These are phyloP conservation scores for Hippocampus mohnikei DNA, from an alignment of 2,113 vertebrate species.

Conservation along the genomic window DNA sequence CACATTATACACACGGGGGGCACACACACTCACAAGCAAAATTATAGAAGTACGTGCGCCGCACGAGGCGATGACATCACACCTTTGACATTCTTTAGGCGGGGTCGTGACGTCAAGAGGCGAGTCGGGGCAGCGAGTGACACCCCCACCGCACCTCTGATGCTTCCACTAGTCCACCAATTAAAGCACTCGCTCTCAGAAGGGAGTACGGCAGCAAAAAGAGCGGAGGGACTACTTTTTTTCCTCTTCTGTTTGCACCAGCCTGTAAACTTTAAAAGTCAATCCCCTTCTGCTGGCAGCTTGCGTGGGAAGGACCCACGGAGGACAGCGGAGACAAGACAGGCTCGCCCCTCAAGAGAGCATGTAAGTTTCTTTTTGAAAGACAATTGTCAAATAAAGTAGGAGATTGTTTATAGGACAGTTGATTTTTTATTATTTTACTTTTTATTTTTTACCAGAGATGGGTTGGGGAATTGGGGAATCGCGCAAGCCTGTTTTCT, in stretches of 20 bases:
- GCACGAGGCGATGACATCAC: slow-evolving; percentile 67
- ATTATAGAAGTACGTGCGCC: slow-evolving; percentile 31
- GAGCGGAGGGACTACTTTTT: slow-evolving; percentile 55
- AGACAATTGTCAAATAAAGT: not conserved
- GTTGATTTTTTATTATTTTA: not conserved
- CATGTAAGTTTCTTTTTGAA: slow-evolving; percentile 5
- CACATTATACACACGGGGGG: not conserved
- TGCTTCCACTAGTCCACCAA: slow-evolving; percentile 58
- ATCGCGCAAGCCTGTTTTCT: not conserved
- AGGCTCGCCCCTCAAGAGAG: not conserved
- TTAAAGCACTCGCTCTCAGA: slow-evolving; percentile 56
- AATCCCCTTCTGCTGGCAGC: slow-evolving; percentile 56
- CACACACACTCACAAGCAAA: not conserved
- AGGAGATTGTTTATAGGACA: slow-evolving; percentile 19
- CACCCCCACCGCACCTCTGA: slow-evolving; percentile 39
- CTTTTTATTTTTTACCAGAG: not conserved
- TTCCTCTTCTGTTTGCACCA: slow-evolving; percentile 40
- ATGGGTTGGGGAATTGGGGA: not conserved
- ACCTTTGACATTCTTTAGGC: slow-evolving; percentile 72
- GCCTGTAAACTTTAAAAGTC: slow-evolving; percentile 34
- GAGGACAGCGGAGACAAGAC: slow-evolving; percentile 14
- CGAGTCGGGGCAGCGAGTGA: slow-evolving; percentile 9
- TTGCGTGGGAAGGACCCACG: slow-evolving; percentile 58
- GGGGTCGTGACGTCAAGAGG: slow-evolving; percentile 71
- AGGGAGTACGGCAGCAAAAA: slow-evolving; percentile 51